Base-by-base conservation (phyloP, 2,888 invertebrate species). In the Drosophila parthenogenetica region DNA sequence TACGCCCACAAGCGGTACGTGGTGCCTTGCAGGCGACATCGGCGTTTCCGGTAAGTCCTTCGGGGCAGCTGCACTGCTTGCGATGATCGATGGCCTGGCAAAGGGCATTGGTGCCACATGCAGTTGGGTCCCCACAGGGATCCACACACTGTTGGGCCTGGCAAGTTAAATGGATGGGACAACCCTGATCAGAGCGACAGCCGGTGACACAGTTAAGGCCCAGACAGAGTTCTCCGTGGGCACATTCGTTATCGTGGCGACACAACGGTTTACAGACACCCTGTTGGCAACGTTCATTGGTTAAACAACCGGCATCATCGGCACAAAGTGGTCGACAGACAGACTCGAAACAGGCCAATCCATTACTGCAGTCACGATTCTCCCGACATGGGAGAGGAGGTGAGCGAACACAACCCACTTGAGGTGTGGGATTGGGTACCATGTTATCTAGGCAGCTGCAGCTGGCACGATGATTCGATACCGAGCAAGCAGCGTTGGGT, bases 341-440 rank as follows among this genome's bases (percentile, higher is more conserved):
- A 35, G 94, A 94, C 58, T 95, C 95, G 66, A 95, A 94, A 90
- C 97, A 97, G 59, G 95, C 94, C 90, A 95, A 94, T 10, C 96
- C 96, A 14, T 93, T 90, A 5, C 93, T 92, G 90, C 97, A 97
- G 81, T 96, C 96, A 57, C 96, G 94, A 83, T 97, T 97, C 82
- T 95, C 95, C 37, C 93, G 93, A 89, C 97, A 98, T n/a, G 94
- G 93, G 16, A 94, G 92, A 11, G 96, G 94, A 0, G 97, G 97
- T 11, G 96, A 94, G 82, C 98, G 94, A 0, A 97, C 95, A 88
- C 98, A 98, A 0, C 97, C 98, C 37, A 98, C 94, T 89, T 97
- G 96, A 1, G 98, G 96, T 2, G 97, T 96, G 51, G 97, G 97
- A 91, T 96, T 97, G 11, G 97, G 96, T 82, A 97, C 96, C 90